A percentile compares a stretch with the other conserved stretches of the same genome.
Conservation (phyloP, 2,113 vertebrate species). For the Globicephala melas region DNA sequence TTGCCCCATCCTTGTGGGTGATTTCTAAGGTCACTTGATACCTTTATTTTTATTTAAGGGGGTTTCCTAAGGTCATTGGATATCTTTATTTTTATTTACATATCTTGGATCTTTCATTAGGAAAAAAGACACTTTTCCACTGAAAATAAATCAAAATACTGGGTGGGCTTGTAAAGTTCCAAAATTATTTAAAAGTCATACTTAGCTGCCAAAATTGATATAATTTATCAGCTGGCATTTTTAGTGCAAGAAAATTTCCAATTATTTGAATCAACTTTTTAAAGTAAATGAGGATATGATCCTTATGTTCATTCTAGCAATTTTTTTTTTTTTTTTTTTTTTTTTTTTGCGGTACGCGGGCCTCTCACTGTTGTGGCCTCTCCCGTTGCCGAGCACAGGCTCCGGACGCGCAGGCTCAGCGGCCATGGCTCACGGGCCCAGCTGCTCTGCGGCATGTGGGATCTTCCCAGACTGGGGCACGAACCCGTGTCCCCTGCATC, state of each 20-base stretch:
- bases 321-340: neutral
- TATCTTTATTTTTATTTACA: constrained; percentile 45
- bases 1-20: neutral
- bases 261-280: neutral
- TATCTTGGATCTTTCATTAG: neutral
- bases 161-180: constrained; percentile 33
- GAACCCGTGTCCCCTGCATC: no score
- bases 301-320: neutral
- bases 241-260: constrained; percentile 13
- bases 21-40: neutral
- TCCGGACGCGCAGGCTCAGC: no score
- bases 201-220: constrained; percentile 37
- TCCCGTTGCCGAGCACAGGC: rapidly evolving
- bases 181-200: constrained; percentile 51
- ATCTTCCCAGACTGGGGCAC: no score
- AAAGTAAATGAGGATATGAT: neutral
- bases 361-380: no score
- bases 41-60: constrained; percentile 48
- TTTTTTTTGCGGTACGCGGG: neutral
- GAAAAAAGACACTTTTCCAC: neutral
- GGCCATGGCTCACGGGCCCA: no score
- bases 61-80: neutral
- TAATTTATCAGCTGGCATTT: neutral
- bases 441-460: no score
- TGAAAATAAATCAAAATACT: constrained; percentile 49